A percentile compares a stretch with the other conserved stretches of the same genome.
Evolutionary conservation across 2,113 vertebrate species (phyloP).

Genomic region (Limanda limanda): DNA sequence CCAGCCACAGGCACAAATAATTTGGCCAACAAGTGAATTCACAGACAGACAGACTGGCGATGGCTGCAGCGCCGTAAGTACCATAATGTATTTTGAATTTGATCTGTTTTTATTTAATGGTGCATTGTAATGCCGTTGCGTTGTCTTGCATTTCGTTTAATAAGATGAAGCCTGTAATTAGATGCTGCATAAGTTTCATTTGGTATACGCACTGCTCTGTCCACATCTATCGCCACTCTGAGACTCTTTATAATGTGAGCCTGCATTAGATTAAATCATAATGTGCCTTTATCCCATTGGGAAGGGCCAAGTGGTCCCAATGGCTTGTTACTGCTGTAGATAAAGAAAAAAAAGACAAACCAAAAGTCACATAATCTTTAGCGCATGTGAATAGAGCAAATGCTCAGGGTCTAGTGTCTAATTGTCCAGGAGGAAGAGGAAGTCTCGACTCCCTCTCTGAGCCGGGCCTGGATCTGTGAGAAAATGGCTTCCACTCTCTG

Average conservation of each 20-base stretch:
- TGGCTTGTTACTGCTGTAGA: constrained; percentile 36
- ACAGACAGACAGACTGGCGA: constrained; percentile 41
- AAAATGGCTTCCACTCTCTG: constrained; percentile 85
- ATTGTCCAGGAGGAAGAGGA: constrained; percentile 35
- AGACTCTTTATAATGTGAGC: constrained; percentile 28
- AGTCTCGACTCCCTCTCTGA: constrained; percentile 37
- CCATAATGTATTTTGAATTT: constrained; percentile 31
- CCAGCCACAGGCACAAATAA: constrained; percentile 31
- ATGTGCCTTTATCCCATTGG: constrained; percentile 45
- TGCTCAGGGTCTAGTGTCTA: constrained; percentile 23
- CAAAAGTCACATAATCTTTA: constrained; percentile 29
- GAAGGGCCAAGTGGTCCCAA: constrained; percentile 55
- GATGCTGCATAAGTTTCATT: constrained; percentile 34
- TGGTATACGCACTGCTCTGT: constrained; percentile 8
- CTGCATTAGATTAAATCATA: constrained; percentile 55
- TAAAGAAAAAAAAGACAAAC: constrained; percentile 14
- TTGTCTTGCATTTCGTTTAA: constrained; percentile 45
- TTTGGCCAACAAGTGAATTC: constrained; percentile 50
- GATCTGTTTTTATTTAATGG: constrained; percentile 34
- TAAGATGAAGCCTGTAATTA: constrained; percentile 44
- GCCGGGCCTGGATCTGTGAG: constrained; percentile 58
- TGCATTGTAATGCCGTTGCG: constrained; percentile 15
- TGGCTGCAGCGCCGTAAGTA: constrained; percentile 60
- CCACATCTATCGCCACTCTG: constrained; percentile 31
- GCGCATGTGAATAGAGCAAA: constrained; percentile 35